phyloP scores from a whole-genome alignment of 2,797 vertebrate species.

The Oceanodroma leucorhoa region DNA sequence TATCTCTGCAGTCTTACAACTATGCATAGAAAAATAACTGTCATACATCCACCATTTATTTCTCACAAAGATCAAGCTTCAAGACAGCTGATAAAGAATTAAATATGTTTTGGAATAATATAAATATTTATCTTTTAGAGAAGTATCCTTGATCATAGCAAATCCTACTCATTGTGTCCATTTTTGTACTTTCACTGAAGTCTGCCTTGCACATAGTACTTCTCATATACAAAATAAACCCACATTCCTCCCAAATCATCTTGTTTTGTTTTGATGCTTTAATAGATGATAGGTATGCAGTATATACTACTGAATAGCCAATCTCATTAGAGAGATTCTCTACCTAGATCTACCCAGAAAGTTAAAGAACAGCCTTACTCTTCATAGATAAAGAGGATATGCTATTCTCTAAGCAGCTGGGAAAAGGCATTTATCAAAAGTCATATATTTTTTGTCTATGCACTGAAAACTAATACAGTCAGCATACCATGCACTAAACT shows the following conservation, averaged over 20 bases:
- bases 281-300: neutral
- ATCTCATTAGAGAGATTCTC: neutral
- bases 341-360: neutral
- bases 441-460: neutral
- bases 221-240: neutral
- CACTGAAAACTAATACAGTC: neutral
- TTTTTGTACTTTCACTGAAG: neutral
- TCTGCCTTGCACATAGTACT: neutral
- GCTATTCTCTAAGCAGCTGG: neutral
- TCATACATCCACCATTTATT: neutral
- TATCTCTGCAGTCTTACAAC: neutral
- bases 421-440: neutral
- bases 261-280: neutral
- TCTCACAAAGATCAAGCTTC: neutral
- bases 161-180: neutral
- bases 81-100: neutral
- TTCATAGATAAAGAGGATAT: neutral
- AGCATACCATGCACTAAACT: neutral
- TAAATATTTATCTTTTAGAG: neutral
- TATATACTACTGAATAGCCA: neutral
- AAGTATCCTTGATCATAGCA: neutral
- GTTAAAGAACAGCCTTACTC: neutral
- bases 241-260: neutral
- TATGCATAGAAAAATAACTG: neutral
- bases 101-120: neutral